Conservation (phyloP, 1,140 invertebrate species). For the Anthonomus grandis region DNA sequence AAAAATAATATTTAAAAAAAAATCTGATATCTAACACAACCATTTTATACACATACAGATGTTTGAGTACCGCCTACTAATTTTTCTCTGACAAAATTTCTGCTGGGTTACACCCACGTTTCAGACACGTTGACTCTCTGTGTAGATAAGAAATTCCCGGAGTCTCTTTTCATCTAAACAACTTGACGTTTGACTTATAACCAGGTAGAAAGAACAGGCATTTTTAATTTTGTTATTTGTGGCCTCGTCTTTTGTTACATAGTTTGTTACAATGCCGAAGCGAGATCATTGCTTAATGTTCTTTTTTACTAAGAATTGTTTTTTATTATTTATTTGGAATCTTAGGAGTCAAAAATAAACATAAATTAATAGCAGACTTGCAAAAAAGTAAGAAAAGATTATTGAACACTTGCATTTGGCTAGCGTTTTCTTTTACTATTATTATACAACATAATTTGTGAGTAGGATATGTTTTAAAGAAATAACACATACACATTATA, state of each 20-base stretch:
- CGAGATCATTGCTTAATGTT: too few relatives aligned
- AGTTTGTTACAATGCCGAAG: neutral
- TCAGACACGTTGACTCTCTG: slow-evolving; percentile 14
- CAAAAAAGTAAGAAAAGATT: too few relatives aligned
- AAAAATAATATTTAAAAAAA: too few relatives aligned
- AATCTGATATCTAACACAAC: slow-evolving; percentile 10
- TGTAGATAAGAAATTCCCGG: slow-evolving; percentile 10
- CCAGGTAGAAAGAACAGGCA: slow-evolving; percentile 5
- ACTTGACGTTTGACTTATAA: slow-evolving; percentile 22
- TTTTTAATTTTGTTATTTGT: slow-evolving; percentile 1
- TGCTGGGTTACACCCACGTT: slow-evolving; percentile 19
- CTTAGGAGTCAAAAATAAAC: too few relatives aligned
- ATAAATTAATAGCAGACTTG: too few relatives aligned
- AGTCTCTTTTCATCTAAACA: slow-evolving; percentile 16
- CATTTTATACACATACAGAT: slow-evolving; percentile 15
- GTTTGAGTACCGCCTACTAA: slow-evolving; percentile 24
- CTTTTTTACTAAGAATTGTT: too few relatives aligned
- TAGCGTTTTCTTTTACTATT: too few relatives aligned
- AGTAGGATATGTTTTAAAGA: too few relatives aligned
- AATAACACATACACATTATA: too few relatives aligned
- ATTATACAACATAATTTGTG: too few relatives aligned
- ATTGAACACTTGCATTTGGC: too few relatives aligned
- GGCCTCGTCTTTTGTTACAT: neutral
- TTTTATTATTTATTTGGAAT: too few relatives aligned
- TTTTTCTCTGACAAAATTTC: slow-evolving; percentile 27